Percentiles rank a stretch among this genome's conserved stretches.
These are phyloP conservation scores for Temnothorax unifasciatus DNA, from an alignment of 2,888 invertebrate species.

Conservation along the genomic window DNA sequence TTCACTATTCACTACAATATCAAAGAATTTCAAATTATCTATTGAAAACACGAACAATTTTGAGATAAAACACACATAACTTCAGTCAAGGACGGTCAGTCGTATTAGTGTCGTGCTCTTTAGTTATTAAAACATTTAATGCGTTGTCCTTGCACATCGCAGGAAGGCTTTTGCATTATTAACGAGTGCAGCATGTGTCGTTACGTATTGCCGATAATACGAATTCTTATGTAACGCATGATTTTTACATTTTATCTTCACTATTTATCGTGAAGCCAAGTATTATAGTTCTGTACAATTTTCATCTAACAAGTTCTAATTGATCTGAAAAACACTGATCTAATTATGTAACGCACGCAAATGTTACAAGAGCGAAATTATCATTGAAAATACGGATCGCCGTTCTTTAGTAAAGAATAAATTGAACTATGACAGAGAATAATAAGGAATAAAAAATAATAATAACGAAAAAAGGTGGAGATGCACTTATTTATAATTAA, in stretches of 20 bases:
- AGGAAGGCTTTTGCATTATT: conserved; percentile 31
- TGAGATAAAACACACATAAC: not conserved
- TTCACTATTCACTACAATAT: not conserved
- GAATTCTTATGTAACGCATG: conserved; percentile 14
- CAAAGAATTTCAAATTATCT: not conserved
- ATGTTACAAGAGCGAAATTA: not conserved
- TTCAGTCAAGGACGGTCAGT: conserved; percentile 1
- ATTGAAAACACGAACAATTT: not conserved
- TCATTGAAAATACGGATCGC: not conserved
- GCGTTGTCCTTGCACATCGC: conserved; percentile 7
- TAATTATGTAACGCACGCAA: not conserved
- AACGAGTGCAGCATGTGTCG: conserved; percentile 13
- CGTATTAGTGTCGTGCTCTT: not conserved
- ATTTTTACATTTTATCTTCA: not conserved
- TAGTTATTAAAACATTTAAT: conserved; percentile 34
- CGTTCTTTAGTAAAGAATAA: not conserved
- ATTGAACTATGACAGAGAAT: not conserved
- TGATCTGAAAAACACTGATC: not conserved
- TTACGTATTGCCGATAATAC: conserved; percentile 8
- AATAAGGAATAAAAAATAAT: no score
- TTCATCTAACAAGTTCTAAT: not conserved
- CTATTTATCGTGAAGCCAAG: not conserved
- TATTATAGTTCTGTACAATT: conserved; percentile 5
- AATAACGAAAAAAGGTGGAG: no score
- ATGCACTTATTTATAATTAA: no score